Conservation (phyloP, 2,797 vertebrate genomes). For the Tachyglossus aculeatus region DNA sequence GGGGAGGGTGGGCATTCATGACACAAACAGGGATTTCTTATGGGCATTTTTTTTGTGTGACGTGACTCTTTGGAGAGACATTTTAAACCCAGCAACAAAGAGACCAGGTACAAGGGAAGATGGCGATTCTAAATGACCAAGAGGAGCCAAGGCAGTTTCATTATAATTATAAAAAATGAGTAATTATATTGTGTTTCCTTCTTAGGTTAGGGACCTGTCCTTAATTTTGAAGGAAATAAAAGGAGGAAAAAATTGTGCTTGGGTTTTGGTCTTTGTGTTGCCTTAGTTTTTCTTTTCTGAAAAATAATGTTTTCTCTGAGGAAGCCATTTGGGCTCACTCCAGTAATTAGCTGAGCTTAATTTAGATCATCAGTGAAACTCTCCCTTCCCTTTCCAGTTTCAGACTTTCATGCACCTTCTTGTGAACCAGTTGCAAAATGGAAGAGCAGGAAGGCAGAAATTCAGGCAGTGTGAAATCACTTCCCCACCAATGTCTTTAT, state of each 20-base stretch:
- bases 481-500: too few relatives aligned
- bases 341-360: neutral
- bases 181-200: conserved; percentile 57
- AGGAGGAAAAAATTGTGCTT: conserved; percentile 30
- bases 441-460: neutral
- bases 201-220: conserved; percentile 33
- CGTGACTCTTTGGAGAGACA: conserved; percentile 34
- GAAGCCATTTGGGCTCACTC: neutral
- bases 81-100: conserved; percentile 45
- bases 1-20: conserved; percentile 31
- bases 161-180: conserved; percentile 63
- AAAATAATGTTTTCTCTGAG: neutral
- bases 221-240: conserved; percentile 44
- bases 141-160: too few relatives aligned
- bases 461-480: too few relatives aligned
- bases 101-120: conserved; percentile 39
- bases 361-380: neutral
- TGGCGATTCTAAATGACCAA: conserved; percentile 10
- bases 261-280: neutral
- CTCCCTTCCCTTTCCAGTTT: neutral
- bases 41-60: conserved; percentile 38
- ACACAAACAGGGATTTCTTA: conserved; percentile 50
- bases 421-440: neutral
- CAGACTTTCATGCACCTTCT: neutral
- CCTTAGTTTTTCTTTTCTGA: conserved; percentile 3